Evolutionary conservation across 2,797 vertebrate species (phyloP), one percentile per base, ranked within the genome.

Genomic region (Loris lydekkerianus): DNA sequence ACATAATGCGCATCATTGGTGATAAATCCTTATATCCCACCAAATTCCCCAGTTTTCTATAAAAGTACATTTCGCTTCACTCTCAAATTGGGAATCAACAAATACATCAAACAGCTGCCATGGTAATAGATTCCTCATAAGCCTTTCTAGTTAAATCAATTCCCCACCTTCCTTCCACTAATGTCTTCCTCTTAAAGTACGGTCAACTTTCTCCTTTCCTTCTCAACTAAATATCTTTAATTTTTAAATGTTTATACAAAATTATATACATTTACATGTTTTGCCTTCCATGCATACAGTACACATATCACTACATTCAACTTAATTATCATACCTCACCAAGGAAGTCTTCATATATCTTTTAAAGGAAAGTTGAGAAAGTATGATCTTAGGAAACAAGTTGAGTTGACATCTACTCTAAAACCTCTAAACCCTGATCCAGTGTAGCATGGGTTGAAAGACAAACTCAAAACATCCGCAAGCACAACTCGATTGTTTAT

Each of bases 381-480:
- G 11, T 67, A 9, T 89, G 60, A 58, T 76, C 31, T 93, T 61
- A 80, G 29, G n/a, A 78, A 91, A 81, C n/a, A 82, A 53, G 20
- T 56, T 69, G 15, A 46, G 25, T 56, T 76, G 73, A 8, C 63
- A 4, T 46, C 21, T 89, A 82, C 11, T 10, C 10, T 25, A 78
- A 60, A 67, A 72, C 8, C 18, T 82, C 20, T 84, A 77, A 90
- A 77, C 18, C 2, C 31, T 87, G 61, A 89, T 70, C 29, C 23
- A 86, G 0, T 95, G 2, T 65, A 92, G 56, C 29, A n/a, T 92
- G 11, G 9, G n/a, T 86, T 82, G 37, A 93, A 93, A 96, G 89
- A n/a, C 53, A 82, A 86, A 61, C 21, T 60, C 2, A 3, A 60
- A 92, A 88, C 78, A 10, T 72, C 18, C 83, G 27, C 86, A 96